Percentiles rank a stretch among this genome's conserved stretches.
Conservation (phyloP, 1,140 invertebrate genomes). For the Trinorchestia longiramus region DNA sequence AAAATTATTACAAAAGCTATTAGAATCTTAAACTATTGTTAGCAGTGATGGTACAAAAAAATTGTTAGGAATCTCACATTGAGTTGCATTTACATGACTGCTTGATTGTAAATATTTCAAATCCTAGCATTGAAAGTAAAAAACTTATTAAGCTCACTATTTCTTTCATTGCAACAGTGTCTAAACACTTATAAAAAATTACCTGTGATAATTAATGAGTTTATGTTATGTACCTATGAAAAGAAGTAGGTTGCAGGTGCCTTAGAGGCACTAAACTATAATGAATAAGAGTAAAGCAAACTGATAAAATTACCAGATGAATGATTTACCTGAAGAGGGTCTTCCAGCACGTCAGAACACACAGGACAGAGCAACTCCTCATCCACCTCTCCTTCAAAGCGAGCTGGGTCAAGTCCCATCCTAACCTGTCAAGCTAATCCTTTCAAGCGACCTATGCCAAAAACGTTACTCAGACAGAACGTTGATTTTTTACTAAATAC, state of each 20-base stretch:
- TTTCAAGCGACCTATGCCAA: neutral
- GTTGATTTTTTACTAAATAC: neutral
- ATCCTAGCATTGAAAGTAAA: too few relatives aligned
- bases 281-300: neutral
- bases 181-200: too few relatives aligned
- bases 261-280: neutral
- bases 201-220: too few relatives aligned
- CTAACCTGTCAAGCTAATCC: neutral
- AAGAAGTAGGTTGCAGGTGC: neutral
- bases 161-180: too few relatives aligned
- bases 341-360: constrained; percentile 89
- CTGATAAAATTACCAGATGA: neutral
- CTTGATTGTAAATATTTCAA: too few relatives aligned
- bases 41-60: too few relatives aligned
- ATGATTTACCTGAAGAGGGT: constrained; percentile 84
- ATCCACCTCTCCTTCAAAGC: constrained; percentile 91
- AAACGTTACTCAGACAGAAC: neutral
- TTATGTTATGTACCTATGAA: too few relatives aligned
- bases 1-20: too few relatives aligned
- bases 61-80: too few relatives aligned
- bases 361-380: constrained; percentile 93
- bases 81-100: too few relatives aligned
- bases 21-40: too few relatives aligned
- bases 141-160: too few relatives aligned
- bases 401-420: constrained; percentile 90